phyloP scores from a whole-genome alignment of 2,113 vertebrate species.

The Oryzias melastigma region DNA sequence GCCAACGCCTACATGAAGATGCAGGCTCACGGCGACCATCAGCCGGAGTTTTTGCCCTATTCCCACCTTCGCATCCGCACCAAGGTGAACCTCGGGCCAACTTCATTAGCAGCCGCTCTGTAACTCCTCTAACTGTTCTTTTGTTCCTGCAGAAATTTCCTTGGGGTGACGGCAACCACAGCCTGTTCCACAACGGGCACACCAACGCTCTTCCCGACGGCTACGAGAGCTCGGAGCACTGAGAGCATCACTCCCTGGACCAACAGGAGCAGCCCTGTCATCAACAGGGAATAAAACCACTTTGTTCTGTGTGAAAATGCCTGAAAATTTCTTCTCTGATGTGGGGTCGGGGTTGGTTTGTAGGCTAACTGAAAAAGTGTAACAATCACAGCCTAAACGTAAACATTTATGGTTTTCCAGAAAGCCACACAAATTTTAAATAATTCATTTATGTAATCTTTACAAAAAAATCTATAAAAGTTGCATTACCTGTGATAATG shows the following conservation, averaged over 20 bases:
- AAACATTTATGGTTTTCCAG: no score
- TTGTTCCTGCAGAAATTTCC: conserved; percentile 76
- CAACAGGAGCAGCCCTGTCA: conserved; percentile 10
- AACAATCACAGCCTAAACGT: no score
- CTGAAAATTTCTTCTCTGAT: no score
- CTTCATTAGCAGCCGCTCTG: neutral
- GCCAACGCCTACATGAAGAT: conserved; percentile 74
- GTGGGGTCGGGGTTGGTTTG: no score
- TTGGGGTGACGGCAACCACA: conserved; percentile 91
- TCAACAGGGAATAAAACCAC: conserved; percentile 42
- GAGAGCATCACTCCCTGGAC: conserved; percentile 16
- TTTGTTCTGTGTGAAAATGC: conserved; percentile 6
- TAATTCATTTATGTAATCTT: no score
- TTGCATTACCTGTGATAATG: no score
- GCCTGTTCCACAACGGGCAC: conserved; percentile 85
- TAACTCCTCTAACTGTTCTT: neutral
- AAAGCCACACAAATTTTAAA: no score
- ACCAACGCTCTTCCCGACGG: conserved; percentile 84
- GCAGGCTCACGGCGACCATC: conserved; percentile 54
- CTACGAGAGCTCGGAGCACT: conserved; percentile 75
- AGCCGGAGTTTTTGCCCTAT: conserved; percentile 72
- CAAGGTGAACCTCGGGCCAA: conserved; percentile 71
- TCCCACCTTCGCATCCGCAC: conserved; percentile 77
- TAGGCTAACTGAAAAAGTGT: no score
- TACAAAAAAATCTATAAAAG: no score